Evolutionary conservation across 2,113 vertebrate genomes (phyloP), one percentile per base, ranked within the genome.

Genomic region (Heterotis niloticus): DNA sequence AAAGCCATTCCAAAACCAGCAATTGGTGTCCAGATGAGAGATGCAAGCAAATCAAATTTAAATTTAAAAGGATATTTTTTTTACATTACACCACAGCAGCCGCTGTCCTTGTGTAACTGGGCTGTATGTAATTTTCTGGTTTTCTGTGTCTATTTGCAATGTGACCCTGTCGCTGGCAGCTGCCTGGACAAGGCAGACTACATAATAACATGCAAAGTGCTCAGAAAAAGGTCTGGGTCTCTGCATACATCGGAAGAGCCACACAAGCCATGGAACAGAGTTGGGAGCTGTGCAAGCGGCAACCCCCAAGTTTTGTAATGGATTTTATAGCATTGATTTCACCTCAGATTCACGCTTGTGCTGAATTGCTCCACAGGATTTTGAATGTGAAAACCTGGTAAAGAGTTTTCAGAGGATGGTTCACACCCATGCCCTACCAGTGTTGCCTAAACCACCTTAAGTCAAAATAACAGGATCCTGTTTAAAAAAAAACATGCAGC

Each of bases 301-400:
- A 24, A 10, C 24, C 13, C 10, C 9, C 4, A 23, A 11, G 54
- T 75, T 60, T 56, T 56, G n/a, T 16, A 51, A 54, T 67, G 77
- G 59, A 64, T n/a, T n/a, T n/a, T n/a, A n/a, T 79, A 62, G 73
- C 57, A 77, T 75, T 20, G 64, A 83, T 78, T 64, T 62, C 20
- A 44, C 72, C 44, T 82, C 76, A 64, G 83, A 79, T 23, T 59
- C 80, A 84, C 84, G 85, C 86, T 81, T 78, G 80, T 82, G 26
- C 74, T 83, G 78, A 87, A 75, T 81, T 16, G 29, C 0, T 7
- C 80, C 80, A 80, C 84, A 84, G 80, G 68, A 20, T 87, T 84
- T 70, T 5, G 28, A 20, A 76, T 85, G 71, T 77, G 81, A 64
- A 16, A 23, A 24, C 75, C 72, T 78, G 84, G 84, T 84, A 79